Conservation (phyloP, 2,888 invertebrate genomes). For the Ochlodes sylvanus region DNA sequence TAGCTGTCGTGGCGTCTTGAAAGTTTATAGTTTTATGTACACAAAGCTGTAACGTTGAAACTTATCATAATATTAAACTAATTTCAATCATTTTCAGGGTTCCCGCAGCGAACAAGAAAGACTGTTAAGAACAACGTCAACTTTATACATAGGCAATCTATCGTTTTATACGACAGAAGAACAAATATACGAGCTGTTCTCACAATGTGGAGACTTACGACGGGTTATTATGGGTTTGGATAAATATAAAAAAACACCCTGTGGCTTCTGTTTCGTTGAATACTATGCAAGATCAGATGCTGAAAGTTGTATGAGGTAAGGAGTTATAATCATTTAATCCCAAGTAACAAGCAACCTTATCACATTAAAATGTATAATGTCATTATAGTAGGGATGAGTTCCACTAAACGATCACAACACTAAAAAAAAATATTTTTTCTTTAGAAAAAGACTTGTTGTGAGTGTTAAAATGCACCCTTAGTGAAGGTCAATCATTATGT, state of each 20-base stretch:
- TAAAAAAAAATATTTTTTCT: no score
- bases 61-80: neutral
- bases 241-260: conserved; percentile 98
- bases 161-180: conserved; percentile 99
- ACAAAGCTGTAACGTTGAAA: neutral
- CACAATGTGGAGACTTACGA: conserved; percentile 97
- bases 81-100: conserved; percentile 84
- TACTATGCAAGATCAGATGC: conserved; percentile 91
- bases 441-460: no score
- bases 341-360: no score
- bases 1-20: conserved; percentile 26
- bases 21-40: neutral
- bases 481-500: no score
- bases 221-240: conserved; percentile 99
- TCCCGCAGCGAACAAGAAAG: conserved; percentile 94
- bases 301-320: conserved; percentile 91
- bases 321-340: conserved; percentile 5
- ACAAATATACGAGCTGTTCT: conserved; percentile 98
- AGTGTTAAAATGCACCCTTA: no score
- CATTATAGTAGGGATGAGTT: no score
- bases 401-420: no score
- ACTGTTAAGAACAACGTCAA: conserved; percentile 89
- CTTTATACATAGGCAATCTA: conserved; percentile 98
- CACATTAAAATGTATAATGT: no score
- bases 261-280: conserved; percentile 99